phyloP scores from a whole-genome alignment of 2,113 vertebrate species.

The Arothron firmamentum region DNA sequence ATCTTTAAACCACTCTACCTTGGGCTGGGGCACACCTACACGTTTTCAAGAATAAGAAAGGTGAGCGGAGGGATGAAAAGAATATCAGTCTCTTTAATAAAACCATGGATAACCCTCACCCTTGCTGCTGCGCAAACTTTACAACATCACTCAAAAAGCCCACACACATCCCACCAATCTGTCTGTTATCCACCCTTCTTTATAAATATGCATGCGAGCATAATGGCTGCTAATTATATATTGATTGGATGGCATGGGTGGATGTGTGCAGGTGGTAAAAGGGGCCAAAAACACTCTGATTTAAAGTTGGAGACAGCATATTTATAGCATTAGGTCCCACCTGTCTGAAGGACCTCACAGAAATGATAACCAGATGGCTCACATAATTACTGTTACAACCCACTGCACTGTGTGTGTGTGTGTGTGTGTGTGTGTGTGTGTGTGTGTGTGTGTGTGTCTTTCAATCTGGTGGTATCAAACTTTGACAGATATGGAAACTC shows the following conservation, averaged over 20 bases:
- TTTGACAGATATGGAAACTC: constrained; percentile 41
- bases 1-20: constrained; percentile 90
- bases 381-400: constrained; percentile 46
- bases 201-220: constrained; percentile 62
- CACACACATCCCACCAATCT: constrained; percentile 11
- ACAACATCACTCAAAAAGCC: constrained; percentile 23
- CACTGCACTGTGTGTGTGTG: constrained; percentile 20
- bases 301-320: constrained; percentile 50
- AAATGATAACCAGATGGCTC: constrained; percentile 42
- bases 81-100: constrained; percentile 20
- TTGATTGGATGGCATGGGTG: constrained; percentile 59
- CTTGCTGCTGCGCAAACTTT: constrained; percentile 16
- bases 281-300: constrained; percentile 56
- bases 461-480: constrained; percentile 50
- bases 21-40: constrained; percentile 83
- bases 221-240: constrained; percentile 69
- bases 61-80: not conserved
- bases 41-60: not conserved
- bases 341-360: constrained; percentile 45
- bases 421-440: constrained; percentile 3
- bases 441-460: constrained; percentile 7
- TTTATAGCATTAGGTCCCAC: constrained; percentile 28
- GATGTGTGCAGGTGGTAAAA: constrained; percentile 45
- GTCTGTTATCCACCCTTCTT: constrained; percentile 25
- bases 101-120: constrained; percentile 26